Evolutionary conservation across 2,888 invertebrate species (phyloP).

Genomic region (Drosophila gaucha): DNA sequence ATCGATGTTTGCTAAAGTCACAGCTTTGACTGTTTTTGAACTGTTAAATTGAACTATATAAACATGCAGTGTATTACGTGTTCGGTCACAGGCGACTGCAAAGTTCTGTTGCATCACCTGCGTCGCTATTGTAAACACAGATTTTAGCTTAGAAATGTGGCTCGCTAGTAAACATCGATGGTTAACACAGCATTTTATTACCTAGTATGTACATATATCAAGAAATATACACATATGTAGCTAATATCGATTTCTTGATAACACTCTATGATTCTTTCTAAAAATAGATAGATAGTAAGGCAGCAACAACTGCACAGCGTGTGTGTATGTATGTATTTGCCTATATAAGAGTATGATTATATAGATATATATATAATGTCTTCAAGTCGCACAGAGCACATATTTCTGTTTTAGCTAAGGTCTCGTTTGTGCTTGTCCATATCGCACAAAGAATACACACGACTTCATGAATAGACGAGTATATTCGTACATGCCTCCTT

Average conservation of each 20-base stretch:
- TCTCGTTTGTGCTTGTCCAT: conserved; percentile 11
- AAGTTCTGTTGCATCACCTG: conserved; percentile 19
- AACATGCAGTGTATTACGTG: too few relatives aligned
- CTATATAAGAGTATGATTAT: not conserved
- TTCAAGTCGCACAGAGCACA: not conserved
- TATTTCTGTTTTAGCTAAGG: not conserved
- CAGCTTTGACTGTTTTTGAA: too few relatives aligned
- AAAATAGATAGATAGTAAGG: too few relatives aligned
- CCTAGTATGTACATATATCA: not conserved
- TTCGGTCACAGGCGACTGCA: not conserved
- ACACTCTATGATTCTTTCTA: not conserved
- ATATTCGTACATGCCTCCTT: conserved; percentile 1
- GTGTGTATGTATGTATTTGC: not conserved
- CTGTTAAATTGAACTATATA: too few relatives aligned
- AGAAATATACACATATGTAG: not conserved
- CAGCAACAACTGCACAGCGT: too few relatives aligned
- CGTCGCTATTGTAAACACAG: not conserved
- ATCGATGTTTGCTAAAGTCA: too few relatives aligned
- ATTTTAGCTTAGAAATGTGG: not conserved
- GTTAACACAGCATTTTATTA: not conserved
- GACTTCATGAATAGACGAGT: not conserved
- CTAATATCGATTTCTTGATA: not conserved
- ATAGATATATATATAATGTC: not conserved
- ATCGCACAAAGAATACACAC: conserved; percentile 18
- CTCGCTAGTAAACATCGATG: not conserved